phyloP scores from a whole-genome alignment of 1,140 invertebrate genomes.

The Triops cancriformis region DNA sequence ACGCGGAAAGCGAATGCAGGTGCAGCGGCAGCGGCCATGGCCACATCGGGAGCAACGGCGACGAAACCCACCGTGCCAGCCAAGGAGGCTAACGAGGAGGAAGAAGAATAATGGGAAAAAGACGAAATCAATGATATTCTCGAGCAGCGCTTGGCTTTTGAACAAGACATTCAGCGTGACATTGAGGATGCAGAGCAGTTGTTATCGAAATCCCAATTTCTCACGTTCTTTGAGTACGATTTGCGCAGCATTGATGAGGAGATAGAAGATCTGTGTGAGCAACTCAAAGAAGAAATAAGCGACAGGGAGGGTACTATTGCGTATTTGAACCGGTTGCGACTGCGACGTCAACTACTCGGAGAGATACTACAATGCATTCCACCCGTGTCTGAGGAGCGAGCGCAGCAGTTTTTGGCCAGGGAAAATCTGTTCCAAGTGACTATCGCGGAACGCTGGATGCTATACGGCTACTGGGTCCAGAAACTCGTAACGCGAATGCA shows the following conservation, averaged over 20 bases:
- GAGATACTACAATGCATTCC: slow-evolving; percentile 22
- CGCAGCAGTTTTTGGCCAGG: neutral
- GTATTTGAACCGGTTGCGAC: neutral
- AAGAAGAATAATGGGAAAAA: slow-evolving; percentile 26
- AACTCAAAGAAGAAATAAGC: neutral
- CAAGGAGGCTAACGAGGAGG: neutral
- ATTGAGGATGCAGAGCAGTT: slow-evolving; percentile 2
- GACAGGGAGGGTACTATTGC: neutral
- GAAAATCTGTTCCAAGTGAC: neutral
- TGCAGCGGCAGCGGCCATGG: neutral
- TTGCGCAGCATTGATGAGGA: neutral
- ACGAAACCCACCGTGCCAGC: neutral
- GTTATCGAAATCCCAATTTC: neutral
- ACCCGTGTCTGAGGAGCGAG: neutral
- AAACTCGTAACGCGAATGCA: neutral
- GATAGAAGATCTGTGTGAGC: neutral
- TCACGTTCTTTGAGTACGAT: neutral
- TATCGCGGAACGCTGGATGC: neutral
- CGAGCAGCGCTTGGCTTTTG: neutral
- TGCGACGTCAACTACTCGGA: neutral
- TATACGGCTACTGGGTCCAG: neutral
- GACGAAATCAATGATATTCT: slow-evolving; percentile 22
- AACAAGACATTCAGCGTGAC: neutral
- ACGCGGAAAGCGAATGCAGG: neutral
- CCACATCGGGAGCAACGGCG: neutral